Conservation (phyloP, 2,797 vertebrate genomes). For the Petrocephalus sullivani region DNA sequence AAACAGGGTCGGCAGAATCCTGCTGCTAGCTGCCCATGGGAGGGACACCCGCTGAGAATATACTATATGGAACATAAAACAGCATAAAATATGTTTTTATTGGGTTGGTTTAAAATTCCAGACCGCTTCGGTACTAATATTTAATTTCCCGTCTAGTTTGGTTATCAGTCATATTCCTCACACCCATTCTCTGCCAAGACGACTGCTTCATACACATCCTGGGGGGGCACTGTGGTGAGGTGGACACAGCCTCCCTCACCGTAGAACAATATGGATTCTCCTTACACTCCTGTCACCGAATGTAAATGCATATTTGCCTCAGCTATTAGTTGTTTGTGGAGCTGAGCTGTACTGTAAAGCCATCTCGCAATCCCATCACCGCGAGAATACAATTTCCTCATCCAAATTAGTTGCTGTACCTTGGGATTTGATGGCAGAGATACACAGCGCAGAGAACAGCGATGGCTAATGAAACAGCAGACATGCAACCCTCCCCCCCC, state of each 20-base stretch:
- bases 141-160: neutral
- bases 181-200: neutral
- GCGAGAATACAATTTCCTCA: neutral
- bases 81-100: neutral
- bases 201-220: neutral
- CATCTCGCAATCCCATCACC: neutral
- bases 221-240: neutral
- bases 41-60: neutral
- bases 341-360: neutral
- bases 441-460: neutral
- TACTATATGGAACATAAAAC: neutral
- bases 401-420: neutral
- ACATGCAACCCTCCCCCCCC: neutral
- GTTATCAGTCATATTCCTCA: slow-evolving; percentile 5
- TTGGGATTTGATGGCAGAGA: slow-evolving; percentile 5
- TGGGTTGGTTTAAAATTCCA: neutral
- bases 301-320: neutral
- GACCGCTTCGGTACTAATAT: neutral
- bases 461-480: neutral
- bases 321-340: neutral
- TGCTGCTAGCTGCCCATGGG: neutral
- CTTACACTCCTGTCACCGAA: neutral
- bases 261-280: slow-evolving; percentile 4
- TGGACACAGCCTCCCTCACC: neutral
- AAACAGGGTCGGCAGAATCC: slow-evolving; percentile 38